Percentiles rank a stretch among this genome's conserved stretches.
Evolutionary conservation across 1,140 invertebrate genomes (phyloP).

Genomic region (Drosophila jambulina): DNA sequence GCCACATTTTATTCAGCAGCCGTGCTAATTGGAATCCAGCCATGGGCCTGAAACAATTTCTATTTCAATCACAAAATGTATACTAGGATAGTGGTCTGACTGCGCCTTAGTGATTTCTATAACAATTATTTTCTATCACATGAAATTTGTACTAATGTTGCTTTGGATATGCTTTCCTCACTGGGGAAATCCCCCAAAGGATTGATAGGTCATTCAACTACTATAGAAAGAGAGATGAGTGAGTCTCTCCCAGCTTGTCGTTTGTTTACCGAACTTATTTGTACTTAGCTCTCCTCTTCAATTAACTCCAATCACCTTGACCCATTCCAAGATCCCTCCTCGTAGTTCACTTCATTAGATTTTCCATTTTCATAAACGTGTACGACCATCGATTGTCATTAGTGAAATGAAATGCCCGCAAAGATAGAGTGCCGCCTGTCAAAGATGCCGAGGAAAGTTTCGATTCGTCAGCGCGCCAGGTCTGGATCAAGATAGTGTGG

Average conservation of each 20-base stretch:
- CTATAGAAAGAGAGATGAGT: no score
- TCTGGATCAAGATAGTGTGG: constrained; percentile 67
- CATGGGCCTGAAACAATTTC: constrained; percentile 3
- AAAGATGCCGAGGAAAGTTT: constrained; percentile 60
- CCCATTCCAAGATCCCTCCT: not conserved
- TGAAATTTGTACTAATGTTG: not conserved
- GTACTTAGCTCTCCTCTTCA: no score
- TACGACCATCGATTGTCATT: constrained; percentile 55
- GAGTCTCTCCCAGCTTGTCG: not conserved
- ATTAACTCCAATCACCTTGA: not conserved
- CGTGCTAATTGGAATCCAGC: constrained; percentile 34
- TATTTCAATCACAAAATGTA: constrained; percentile 1
- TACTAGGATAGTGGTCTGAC: not conserved
- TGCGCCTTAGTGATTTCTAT: not conserved
- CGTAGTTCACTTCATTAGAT: constrained; percentile 24
- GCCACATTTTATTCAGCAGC: constrained; percentile 33
- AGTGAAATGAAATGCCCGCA: constrained; percentile 55
- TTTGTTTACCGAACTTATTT: not conserved
- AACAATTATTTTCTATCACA: no score
- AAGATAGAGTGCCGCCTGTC: constrained; percentile 49
- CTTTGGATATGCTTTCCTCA: not conserved
- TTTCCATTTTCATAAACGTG: constrained; percentile 65
- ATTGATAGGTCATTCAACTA: not conserved
- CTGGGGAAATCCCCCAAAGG: not conserved
- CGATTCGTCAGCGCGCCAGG: constrained; percentile 10